phyloP scores from a whole-genome alignment of 2,797 vertebrate genomes.

The Amazona finschi region DNA sequence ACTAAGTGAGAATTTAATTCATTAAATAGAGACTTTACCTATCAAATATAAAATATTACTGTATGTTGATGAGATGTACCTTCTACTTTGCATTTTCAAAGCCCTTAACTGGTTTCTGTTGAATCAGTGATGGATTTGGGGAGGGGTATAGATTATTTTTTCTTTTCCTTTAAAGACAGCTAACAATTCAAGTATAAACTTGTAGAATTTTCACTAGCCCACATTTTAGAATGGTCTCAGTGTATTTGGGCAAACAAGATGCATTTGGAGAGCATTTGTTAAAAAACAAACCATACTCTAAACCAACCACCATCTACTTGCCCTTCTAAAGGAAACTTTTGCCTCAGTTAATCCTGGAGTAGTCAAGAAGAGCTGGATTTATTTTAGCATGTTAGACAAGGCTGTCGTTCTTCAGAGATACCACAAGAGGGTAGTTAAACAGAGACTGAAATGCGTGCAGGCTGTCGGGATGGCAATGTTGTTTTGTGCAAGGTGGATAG shows the following conservation, averaged over 20 bases:
- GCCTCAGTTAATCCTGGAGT: not conserved
- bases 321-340: not conserved
- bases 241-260: not conserved
- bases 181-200: not conserved
- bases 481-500: not conserved
- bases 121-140: not conserved
- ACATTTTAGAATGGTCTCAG: not conserved
- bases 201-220: not conserved
- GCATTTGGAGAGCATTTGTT: not conserved
- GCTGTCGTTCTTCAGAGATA: conserved; percentile 24
- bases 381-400: not conserved
- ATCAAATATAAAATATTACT: not conserved
- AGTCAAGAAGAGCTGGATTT: not conserved
- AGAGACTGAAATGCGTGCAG: not conserved
- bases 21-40: not conserved
- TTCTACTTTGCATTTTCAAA: not conserved
- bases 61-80: not conserved
- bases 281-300: not conserved
- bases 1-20: not conserved
- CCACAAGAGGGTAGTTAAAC: conserved; percentile 61
- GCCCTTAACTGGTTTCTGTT: not conserved
- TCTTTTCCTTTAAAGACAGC: not conserved
- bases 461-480: not conserved
- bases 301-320: not conserved
- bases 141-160: not conserved